A percentile compares a stretch with the other conserved stretches of the same genome.
Evolutionary conservation across 2,888 invertebrate genomes (phyloP).

Genomic region (Prostheceraeus crozeri): DNA sequence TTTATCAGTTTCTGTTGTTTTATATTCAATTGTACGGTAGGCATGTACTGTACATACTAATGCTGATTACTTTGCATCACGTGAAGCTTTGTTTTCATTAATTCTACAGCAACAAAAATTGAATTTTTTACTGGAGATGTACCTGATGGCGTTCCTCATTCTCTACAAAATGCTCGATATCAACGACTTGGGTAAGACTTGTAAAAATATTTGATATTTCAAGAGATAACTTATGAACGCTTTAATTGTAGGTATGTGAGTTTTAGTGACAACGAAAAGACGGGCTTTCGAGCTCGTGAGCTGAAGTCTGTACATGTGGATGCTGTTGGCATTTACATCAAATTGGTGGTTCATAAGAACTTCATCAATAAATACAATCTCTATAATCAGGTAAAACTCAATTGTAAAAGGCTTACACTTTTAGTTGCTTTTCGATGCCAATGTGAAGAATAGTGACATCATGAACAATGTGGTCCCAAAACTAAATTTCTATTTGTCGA

Average conservation of each 20-base stretch:
- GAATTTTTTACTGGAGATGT: constrained; percentile 66
- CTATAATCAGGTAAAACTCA: constrained; percentile 68
- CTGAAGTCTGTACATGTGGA: constrained; percentile 76
- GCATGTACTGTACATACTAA: too few species aligned
- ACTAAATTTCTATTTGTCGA: too few species aligned
- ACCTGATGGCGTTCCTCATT: constrained; percentile 48
- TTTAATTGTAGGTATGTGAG: constrained; percentile 64
- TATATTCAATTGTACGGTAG: too few species aligned
- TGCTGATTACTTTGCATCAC: too few species aligned
- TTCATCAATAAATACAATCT: constrained; percentile 73
- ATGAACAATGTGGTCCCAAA: too few species aligned
- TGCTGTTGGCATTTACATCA: constrained; percentile 68
- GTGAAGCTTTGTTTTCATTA: too few species aligned
- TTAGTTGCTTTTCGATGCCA: not conserved
- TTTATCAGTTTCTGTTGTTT: too few species aligned
- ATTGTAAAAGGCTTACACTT: not conserved
- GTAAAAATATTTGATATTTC: not conserved
- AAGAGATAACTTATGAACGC: not conserved
- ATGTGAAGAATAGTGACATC: too few species aligned
- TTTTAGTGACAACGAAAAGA: constrained; percentile 70
- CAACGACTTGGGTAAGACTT: constrained; percentile 54
- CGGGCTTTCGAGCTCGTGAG: constrained; percentile 72
- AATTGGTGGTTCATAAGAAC: constrained; percentile 74
- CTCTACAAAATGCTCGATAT: constrained; percentile 55
- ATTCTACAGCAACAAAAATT: constrained; percentile 65